These are phyloP conservation scores for Cheilosia vulpina DNA, from an alignment of 2,888 invertebrate genomes.

Conservation along the genomic window DNA sequence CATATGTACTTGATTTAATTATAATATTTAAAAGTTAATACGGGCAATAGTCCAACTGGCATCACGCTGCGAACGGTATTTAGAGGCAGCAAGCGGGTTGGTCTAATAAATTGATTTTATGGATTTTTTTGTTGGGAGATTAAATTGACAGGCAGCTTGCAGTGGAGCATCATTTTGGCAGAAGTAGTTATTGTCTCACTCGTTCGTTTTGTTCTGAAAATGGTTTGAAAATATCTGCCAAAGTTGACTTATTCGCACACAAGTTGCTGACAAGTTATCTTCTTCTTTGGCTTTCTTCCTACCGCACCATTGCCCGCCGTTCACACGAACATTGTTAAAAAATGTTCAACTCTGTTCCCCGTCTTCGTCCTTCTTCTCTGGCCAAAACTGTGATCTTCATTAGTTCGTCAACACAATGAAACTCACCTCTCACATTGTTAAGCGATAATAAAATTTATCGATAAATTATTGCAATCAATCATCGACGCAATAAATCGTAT, in stretches of 20 bases:
- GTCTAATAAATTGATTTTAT: conserved; percentile 10
- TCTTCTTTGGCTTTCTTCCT: too few species aligned
- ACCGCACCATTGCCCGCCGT: too few species aligned
- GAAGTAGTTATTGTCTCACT: too few species aligned
- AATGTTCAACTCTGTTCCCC: too few species aligned
- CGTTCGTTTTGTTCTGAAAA: too few species aligned
- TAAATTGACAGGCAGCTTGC: conserved; percentile 22
- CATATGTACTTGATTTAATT: conserved; percentile 54
- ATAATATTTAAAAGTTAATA: conserved; percentile 59
- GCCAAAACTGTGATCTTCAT: background rate
- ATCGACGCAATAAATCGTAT: conserved; percentile 66
- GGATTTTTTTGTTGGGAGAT: conserved; percentile 32
- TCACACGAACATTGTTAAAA: too few species aligned
- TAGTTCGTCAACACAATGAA: conserved; percentile 13
- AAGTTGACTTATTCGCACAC: too few species aligned
- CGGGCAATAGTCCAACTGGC: conserved; percentile 24
- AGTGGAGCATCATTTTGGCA: too few species aligned
- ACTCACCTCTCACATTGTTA: conserved; percentile 16
- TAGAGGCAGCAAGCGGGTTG: background rate
- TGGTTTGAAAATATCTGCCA: too few species aligned
- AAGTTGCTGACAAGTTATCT: too few species aligned
- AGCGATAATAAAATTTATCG: conserved; percentile 56
- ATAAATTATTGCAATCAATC: conserved; percentile 68
- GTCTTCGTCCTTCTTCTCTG: too few species aligned
- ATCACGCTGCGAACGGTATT: conserved; percentile 47